These are phyloP conservation scores for Amblyopsis hoosieri DNA, from an alignment of 2,797 vertebrate species.

Conservation along the genomic window DNA sequence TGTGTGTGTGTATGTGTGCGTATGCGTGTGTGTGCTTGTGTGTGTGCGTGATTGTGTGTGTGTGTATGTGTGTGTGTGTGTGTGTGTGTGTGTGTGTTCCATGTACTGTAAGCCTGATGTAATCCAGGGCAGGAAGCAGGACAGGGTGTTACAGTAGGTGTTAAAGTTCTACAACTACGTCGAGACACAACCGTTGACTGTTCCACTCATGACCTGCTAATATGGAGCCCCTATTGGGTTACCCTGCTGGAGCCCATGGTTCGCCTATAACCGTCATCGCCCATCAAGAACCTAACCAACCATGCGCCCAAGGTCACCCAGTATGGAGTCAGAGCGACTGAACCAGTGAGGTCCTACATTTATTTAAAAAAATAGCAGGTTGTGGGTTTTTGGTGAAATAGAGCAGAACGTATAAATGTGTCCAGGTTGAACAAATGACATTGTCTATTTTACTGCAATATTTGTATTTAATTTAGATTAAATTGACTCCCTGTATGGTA, in stretches of 20 bases:
- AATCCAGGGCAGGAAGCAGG: constrained; percentile 70
- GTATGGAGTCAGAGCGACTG: constrained; percentile 12
- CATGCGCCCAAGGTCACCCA: constrained; percentile 49
- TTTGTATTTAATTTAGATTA: neutral
- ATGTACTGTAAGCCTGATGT: constrained; percentile 57
- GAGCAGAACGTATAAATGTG: constrained; percentile 16
- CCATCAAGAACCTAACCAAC: constrained; percentile 34
- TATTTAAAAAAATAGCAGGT: constrained; percentile 17
- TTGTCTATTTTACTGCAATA: neutral
- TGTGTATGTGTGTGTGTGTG: constrained; percentile 19
- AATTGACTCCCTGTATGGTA: too few species aligned
- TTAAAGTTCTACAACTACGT: constrained; percentile 64
- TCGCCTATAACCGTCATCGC: constrained; percentile 30
- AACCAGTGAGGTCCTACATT: constrained; percentile 7
- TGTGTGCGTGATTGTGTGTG: neutral
- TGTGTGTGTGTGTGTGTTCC: constrained; percentile 24
- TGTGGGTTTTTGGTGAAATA: constrained; percentile 13
- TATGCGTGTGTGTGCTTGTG: too few species aligned
- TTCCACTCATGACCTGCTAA: constrained; percentile 72
- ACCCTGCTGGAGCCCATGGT: constrained; percentile 31
- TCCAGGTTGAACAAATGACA: neutral
- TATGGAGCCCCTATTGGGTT: constrained; percentile 63
- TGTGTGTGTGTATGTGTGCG: too few species aligned
- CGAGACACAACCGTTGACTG: constrained; percentile 71
- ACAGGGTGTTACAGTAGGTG: constrained; percentile 65